Evolutionary conservation across 2,888 invertebrate species (phyloP), one percentile per base, ranked within the genome.

Genomic region (Trissoscelio sp.): DNA sequence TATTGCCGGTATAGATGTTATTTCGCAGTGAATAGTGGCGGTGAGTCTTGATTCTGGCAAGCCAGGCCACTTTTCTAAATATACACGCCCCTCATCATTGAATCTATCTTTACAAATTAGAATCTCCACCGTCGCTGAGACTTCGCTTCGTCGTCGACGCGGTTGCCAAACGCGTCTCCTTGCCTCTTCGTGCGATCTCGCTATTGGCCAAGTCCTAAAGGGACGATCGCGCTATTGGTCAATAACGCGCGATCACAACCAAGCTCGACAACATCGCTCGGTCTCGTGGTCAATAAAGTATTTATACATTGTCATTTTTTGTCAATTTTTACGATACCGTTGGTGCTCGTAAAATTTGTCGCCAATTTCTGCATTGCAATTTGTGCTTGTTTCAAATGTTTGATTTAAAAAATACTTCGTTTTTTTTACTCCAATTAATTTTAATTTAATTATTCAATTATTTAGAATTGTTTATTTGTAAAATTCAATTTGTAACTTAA

Each of bases 21-120:
- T 82, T 82, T 82, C 79, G 70, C 79, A 48, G 82, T 72, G 75
- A 79, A 72, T 62, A 79, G 82, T 72, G 70, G 72, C 81, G 72
- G 75, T 79, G 79, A 79, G 73, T 81, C 79, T 83, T 80, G 87
- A 87, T 88, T 90, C 90, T 90, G 91, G 91, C 91, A 90, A 90
- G 89, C 89, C 85, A 86, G 86, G 84, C 85, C 67, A 87, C 88
- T 90, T 89, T 89, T 91, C 91, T 91, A 91, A 91, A 91, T 91
- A 89, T 91, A 91, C 86, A 85, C 88, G 86, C 89, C 90, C 89
- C 90, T 89, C 90, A 89, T 90, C 89, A 88, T 87, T 87, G 86
- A 88, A 89, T 90, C 91, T 91, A 91, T 91, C 91, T 91, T 91
- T 91, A 90, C 88, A 88, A 90, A 88, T 88, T 88, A 88, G 88